Conservation (phyloP, 2,888 invertebrate genomes). For the Thumatha senex region DNA sequence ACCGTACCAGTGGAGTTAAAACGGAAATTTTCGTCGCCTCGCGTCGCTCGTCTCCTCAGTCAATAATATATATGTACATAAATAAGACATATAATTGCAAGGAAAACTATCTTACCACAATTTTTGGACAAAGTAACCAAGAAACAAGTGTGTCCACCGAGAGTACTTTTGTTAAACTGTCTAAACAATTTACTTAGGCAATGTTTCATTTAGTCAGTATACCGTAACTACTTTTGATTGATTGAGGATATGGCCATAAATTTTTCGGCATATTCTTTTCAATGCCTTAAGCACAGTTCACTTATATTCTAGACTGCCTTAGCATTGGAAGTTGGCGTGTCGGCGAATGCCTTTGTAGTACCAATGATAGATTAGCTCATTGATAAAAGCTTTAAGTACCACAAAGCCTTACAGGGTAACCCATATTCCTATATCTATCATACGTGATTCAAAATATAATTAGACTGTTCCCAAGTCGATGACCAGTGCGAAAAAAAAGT, state of each 20-base stretch:
- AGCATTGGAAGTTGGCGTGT: neutral
- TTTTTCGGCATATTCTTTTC: neutral
- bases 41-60: too few species aligned
- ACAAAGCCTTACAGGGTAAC: neutral
- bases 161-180: neutral
- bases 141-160: neutral
- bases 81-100: too few species aligned
- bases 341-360: conserved; percentile 3
- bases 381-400: conserved; percentile 1
- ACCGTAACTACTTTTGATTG: neutral
- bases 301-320: too few species aligned
- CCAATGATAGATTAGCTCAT: conserved; percentile 2
- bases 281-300: neutral
- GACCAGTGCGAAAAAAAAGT: conserved; percentile 1
- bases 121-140: neutral
- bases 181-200: neutral
- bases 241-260: neutral
- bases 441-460: conserved; percentile 10
- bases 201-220: neutral
- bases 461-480: neutral
- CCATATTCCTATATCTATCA: conserved; percentile 1
- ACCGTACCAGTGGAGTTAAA: too few species aligned
- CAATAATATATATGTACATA: too few species aligned
- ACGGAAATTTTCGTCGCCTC: too few species aligned
- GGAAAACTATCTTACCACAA: neutral